Base-by-base conservation (phyloP, 2,888 invertebrate species). In the Nasonia oneida region DNA sequence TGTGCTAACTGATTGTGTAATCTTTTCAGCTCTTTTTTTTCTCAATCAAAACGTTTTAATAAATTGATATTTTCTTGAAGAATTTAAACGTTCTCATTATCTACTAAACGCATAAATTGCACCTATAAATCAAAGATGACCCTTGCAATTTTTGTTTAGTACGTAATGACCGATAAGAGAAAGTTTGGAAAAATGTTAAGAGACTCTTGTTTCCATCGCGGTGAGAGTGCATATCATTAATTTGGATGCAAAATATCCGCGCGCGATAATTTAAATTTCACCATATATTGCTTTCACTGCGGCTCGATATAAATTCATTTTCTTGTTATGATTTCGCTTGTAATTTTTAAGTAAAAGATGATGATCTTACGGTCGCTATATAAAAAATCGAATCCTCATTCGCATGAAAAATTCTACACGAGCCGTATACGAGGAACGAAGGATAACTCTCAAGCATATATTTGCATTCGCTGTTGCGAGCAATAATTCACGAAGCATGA, bases 101-200 rank as follows among this genome's bases (percentile, higher is more conserved):
- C 8, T 42, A 42, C 37, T 4, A 37, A 37, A 37, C 37, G 29
- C 29, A 3, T 37, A 37, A 37, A 37, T 37, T 37, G 37, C 4
- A 37, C 5, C 37, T 5, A 37, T 37, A 37, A 37, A 37, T 37
- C 37, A 37, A 37, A 37, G 37, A 37, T n/a, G 57, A 4, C n/a
- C 57, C 15, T 57, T n/a, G 15, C n/a, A 47, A 23, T 15, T n/a
- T 70, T 18, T 64, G 5, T 33, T 81, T 33, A 53, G 53, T n/a
- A 53, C 53, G 42, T 61, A 42, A 61, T 73, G 29, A 74, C 29
- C 29, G 47, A 64, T 18, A 23, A 81, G 81, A 75, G 81, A 81
- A 74, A 81, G 81, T 80, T 79, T 64, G 29, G 33, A 37, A 81
- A 47, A 33, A 75, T 74, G 50, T 42, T 18, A 42, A 42, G 47